Conservation (phyloP, 2,888 invertebrate species). For the Homarus gammarus region DNA sequence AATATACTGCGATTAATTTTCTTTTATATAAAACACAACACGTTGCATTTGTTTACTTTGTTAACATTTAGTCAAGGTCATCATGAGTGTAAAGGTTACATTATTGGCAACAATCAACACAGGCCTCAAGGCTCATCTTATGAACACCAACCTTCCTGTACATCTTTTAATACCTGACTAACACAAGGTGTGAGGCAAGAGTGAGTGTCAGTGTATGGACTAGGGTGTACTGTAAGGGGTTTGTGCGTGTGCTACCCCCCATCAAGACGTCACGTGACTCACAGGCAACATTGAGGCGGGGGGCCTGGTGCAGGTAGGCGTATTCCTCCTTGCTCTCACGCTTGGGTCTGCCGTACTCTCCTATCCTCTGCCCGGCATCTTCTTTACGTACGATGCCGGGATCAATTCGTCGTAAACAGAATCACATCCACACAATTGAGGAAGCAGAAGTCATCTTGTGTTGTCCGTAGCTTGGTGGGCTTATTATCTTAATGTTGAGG, state of each 20-base stretch:
- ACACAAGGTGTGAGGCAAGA: background rate
- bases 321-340: background rate
- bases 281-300: background rate
- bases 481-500: background rate
- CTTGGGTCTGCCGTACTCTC: background rate
- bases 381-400: too few relatives aligned
- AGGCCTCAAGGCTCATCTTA: background rate
- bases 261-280: constrained; percentile 2
- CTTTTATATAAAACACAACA: background rate
- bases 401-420: too few relatives aligned
- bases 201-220: background rate
- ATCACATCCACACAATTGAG: too few relatives aligned
- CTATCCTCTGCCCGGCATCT: background rate
- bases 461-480: background rate
- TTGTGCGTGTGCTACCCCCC: background rate
- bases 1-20: too few relatives aligned
- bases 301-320: background rate
- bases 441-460: background rate
- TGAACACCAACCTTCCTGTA: background rate
- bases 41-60: background rate
- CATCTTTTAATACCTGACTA: background rate
- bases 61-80: background rate
- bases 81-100: background rate
- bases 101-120: background rate
- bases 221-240: background rate